A percentile compares a stretch with the other conserved stretches of the same genome.
These are phyloP conservation scores for Catharus ustulatus DNA, from an alignment of 2,797 vertebrate species.

Conservation along the genomic window DNA sequence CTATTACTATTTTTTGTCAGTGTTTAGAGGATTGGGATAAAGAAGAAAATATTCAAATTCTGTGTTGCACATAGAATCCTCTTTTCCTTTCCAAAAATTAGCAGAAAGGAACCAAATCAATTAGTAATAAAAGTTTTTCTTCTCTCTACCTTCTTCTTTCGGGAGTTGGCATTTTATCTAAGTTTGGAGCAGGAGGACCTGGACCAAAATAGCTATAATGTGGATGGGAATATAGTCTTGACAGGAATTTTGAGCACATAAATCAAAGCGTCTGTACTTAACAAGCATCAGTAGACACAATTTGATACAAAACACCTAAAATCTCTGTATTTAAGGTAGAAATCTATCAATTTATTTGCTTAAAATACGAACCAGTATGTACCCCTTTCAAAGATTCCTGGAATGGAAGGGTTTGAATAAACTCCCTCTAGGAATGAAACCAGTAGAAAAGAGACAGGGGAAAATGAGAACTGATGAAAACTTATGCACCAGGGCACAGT, in stretches of 20 bases:
- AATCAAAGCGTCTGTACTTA: not conserved
- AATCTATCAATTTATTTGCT: not conserved
- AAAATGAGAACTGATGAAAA: not conserved
- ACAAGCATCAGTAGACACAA: not conserved
- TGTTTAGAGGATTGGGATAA: not conserved
- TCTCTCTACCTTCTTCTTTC: not conserved
- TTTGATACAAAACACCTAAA: not conserved
- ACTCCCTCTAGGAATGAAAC: not conserved
- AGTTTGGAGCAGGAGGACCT: not conserved
- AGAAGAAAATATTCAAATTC: not conserved
- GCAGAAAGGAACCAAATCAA: not conserved
- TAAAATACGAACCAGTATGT: not conserved
- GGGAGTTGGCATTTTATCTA: not conserved
- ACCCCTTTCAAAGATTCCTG: not conserved
- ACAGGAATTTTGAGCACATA: not conserved
- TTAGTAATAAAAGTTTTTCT: not conserved
- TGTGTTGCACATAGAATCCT: not conserved
- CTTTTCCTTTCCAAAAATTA: not conserved
- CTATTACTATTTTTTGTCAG: not conserved
- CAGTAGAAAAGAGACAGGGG: not conserved
- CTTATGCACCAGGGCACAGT: not conserved
- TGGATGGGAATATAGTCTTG: not conserved
- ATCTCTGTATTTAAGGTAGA: not conserved
- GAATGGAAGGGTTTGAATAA: not conserved
- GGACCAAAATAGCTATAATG: not conserved